Base-by-base conservation (phyloP, 2,888 invertebrate species). In the Sabatieria punctata region DNA sequence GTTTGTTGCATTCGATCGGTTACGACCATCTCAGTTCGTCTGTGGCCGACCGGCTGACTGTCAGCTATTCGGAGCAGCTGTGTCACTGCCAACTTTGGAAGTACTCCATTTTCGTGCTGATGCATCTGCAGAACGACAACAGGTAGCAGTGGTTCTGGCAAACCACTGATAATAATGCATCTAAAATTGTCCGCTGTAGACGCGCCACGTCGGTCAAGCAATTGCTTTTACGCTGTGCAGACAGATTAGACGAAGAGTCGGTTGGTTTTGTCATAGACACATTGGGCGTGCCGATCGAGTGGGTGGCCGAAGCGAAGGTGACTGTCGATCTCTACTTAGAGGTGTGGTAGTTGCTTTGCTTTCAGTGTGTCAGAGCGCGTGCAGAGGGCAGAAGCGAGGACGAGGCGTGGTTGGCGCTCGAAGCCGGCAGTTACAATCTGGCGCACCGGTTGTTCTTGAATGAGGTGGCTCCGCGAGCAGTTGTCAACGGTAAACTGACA, bases 11-110 rank as follows among this genome's bases (percentile, higher is more conserved):
- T 47, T 55, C 63, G 4, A 52, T 68, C 25, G 56, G 55, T 15
- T 66, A 61, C 56, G 8, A 33, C 11, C 64, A 65, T 47, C 52
- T 68, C 45, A 61, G 65, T 24, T 74, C 75, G 6, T 70, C 72
- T 11, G 8, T 15, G 8, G 8, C 15, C 39, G 73, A 74, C 8
- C 71, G 74, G 51, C 68, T 82, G 3, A 77, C 79, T 59, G 71
- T 74, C 0, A 80, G 79, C 48, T 80, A 80, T 57, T 81, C 86
- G 0, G 75, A 78, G 0, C 86, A 88, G 67, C 68, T 93, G 47
- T 86, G 88, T 67, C 76, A 79, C 24, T 67, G 77, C 45, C 84
- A 81, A 0, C 69, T 79, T 23, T 91, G 88, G 85, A 80, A 86
- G 38, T 82, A 84, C 77, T 79, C 88, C 0, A 74, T 84, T 24